Evolutionary conservation across 2,888 invertebrate species (phyloP), one percentile per base, ranked within the genome.

Genomic region (Agrotis exclamationis): DNA sequence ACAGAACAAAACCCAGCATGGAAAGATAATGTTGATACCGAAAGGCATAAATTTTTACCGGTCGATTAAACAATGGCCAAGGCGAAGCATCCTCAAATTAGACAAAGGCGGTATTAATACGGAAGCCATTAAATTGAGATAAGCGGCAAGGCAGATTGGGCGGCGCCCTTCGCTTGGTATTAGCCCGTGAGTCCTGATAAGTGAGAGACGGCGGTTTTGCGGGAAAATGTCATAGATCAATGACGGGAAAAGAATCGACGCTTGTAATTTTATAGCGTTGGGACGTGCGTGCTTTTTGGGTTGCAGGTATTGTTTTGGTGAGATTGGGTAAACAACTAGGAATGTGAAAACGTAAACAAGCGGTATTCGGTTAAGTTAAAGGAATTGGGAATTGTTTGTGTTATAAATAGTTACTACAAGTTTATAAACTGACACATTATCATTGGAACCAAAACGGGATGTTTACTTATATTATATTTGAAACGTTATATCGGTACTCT

Each of bases 111-210:
- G 96, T 92, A 95, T 95, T 95, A 95, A 95, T 95, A 94, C 94
- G 94, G 94, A 94, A 94, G 92, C 95, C 95, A 96, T 96, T 96
- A 96, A 95, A 95, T 95, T 94, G 95, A 95, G 95, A 96, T 96
- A 96, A 96, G 95, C 94, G 91, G 88, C 86, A 87, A 90, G 92
- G 94, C 94, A 95, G 95, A 95, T 95, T 95, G 95, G 95, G 94
- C 90, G 92, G 90, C 91, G 92, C 94, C 96, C 95, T 94, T 92
- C 92, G 93, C 91, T 92, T 93, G 93, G 95, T 94, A 94, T 96
- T 95, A 96, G 93, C 89, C 90, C 90, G 89, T 92, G 94, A 95
- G 95, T 92, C 95, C 93, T 94, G 95, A 95, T 95, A 96, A 95
- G 92, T 94, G 92, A 90, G 93, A 92, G 91, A 87, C 87, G 91